Conservation (phyloP, 2,113 vertebrate species). For the Leptosomus discolor region DNA sequence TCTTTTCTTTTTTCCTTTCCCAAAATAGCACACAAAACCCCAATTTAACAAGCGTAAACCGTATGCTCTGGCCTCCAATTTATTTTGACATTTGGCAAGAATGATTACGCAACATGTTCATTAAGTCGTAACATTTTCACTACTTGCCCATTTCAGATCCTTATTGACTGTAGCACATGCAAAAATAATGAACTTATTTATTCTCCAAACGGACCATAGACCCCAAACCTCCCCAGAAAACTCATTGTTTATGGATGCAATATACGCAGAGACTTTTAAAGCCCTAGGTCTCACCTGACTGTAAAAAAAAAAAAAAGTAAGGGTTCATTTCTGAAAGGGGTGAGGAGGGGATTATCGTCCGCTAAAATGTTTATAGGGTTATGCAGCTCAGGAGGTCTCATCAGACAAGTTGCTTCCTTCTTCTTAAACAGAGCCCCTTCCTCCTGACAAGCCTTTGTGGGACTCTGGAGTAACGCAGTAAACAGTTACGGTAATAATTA, state of each 20-base stretch:
- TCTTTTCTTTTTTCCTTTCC: neutral
- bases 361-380: neutral
- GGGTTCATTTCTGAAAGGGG: neutral
- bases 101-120: conserved; percentile 51
- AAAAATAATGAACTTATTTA: conserved; percentile 45
- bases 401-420: conserved; percentile 32
- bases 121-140: conserved; percentile 42
- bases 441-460: conserved; percentile 12
- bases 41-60: conserved; percentile 47
- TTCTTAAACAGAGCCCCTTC: conserved; percentile 44
- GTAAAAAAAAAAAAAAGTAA: neutral
- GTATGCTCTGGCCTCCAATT: conserved; percentile 40
- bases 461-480: conserved; percentile 58
- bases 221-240: conserved; percentile 19
- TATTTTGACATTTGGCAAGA: conserved; percentile 62
- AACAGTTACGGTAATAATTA: conserved; percentile 61
- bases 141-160: conserved; percentile 18
- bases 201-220: neutral
- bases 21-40: conserved; percentile 24
- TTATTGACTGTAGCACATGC: conserved; percentile 44
- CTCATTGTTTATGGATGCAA: neutral
- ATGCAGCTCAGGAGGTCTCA: neutral
- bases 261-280: neutral
- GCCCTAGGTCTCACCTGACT: neutral
- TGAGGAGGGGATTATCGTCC: neutral